Conservation (phyloP, 2,888 invertebrate species). For the Cosmopolites sordidus region DNA sequence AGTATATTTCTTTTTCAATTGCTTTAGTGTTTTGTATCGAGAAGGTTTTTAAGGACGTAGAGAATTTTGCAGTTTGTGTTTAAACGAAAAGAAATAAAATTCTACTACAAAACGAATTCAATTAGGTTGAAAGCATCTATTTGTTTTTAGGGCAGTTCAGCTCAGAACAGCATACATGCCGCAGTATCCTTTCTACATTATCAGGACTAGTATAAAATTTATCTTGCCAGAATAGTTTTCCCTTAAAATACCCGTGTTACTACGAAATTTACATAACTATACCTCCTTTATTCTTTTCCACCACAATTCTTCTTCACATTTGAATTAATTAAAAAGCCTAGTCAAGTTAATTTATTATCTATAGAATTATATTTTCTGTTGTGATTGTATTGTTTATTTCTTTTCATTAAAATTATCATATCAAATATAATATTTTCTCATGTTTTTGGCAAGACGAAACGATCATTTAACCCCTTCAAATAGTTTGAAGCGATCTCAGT, state of each 20-base stretch:
- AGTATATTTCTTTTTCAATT: slow-evolving; percentile 15
- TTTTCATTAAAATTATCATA: too few relatives aligned
- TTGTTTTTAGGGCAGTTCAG: slow-evolving; percentile 37
- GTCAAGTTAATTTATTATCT: too few relatives aligned
- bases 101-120: slow-evolving; percentile 41
- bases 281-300: not conserved
- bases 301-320: not conserved
- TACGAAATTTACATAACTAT: not conserved
- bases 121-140: slow-evolving; percentile 45
- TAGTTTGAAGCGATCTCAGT: too few relatives aligned
- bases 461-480: too few relatives aligned
- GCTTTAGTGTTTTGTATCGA: slow-evolving; percentile 12
- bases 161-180: slow-evolving; percentile 15
- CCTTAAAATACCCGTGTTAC: not conserved
- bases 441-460: too few relatives aligned
- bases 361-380: too few relatives aligned
- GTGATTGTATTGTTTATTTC: too few relatives aligned
- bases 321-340: not conserved
- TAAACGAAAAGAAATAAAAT: slow-evolving; percentile 31
- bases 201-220: slow-evolving; percentile 21
- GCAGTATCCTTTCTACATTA: slow-evolving; percentile 24
- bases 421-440: too few relatives aligned
- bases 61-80: slow-evolving; percentile 20
- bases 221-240: slow-evolving; percentile 16
- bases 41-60: slow-evolving; percentile 10